Evolutionary conservation across 2,797 vertebrate species (phyloP).

Genomic region (Microhierax caerulescens): DNA sequence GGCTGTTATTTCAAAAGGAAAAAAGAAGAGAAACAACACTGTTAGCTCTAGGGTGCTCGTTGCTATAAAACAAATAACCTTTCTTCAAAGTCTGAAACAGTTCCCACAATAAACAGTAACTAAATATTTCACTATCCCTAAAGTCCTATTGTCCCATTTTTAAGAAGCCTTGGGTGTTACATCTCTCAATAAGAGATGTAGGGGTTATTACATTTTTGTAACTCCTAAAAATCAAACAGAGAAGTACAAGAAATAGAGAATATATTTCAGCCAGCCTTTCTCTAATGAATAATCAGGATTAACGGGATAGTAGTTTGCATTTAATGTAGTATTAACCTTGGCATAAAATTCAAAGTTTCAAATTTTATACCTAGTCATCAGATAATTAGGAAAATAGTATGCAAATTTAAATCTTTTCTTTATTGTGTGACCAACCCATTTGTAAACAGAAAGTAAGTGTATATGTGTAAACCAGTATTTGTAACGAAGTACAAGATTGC

Average conservation of each 20-base stretch:
- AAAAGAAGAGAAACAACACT: not conserved
- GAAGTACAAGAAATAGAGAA: not conserved
- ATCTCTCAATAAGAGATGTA: not conserved
- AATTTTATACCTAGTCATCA: not conserved
- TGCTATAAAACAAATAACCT: slow-evolving; percentile 20
- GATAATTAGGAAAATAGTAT: not conserved
- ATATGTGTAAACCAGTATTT: not conserved
- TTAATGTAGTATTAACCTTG: not conserved
- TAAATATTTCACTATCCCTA: slow-evolving; percentile 30
- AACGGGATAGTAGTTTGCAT: not conserved
- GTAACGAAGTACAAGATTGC: not conserved
- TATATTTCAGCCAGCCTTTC: not conserved
- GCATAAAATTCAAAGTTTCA: not conserved
- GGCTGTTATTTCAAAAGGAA: not conserved
- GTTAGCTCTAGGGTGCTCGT: not conserved
- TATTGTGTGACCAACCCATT: not conserved
- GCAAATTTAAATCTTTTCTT: not conserved
- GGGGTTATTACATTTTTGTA: not conserved
- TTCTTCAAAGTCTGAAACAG: not conserved
- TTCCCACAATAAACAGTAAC: not conserved
- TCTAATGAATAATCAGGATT: not conserved
- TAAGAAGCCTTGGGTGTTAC: not conserved
- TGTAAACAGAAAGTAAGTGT: not conserved
- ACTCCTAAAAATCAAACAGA: not conserved
- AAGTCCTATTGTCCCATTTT: not conserved